Base-by-base conservation (phyloP, 1,140 invertebrate genomes). In the Chlorops oryzae region DNA sequence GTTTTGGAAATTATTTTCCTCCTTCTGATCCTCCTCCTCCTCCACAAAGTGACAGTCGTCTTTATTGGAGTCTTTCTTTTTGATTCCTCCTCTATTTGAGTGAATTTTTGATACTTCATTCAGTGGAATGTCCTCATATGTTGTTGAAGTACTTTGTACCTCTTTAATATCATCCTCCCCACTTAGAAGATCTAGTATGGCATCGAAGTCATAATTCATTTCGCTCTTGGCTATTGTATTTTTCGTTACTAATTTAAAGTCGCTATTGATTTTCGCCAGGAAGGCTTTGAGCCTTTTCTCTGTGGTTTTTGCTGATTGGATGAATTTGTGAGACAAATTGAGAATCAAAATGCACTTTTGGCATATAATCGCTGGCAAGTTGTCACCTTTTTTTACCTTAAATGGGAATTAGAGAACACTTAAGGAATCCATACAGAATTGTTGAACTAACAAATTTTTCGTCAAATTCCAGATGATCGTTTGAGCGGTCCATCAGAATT, bases 181-280 rank as follows among this genome's bases (percentile, higher is more conserved):
- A n/a, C n/a, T n/a, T n/a, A n/a, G n/a, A n/a, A n/a, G n/a, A n/a
- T n/a, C n/a, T n/a, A n/a, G n/a, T n/a, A n/a, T n/a, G n/a, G n/a
- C n/a, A n/a, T n/a, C n/a, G n/a, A n/a, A n/a, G n/a, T n/a, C n/a
- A n/a, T n/a, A n/a, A n/a, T n/a, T n/a, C n/a, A n/a, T n/a, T n/a
- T n/a, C n/a, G n/a, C n/a, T n/a, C n/a, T n/a, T n/a, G n/a, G n/a
- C n/a, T n/a, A n/a, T n/a, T n/a, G n/a, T 49, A 4, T 18, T 22
- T 21, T 44, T 38, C 37, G 51, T 47, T 24, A 58, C 54, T 22
- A 51, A 39, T 38, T 51, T 28, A 44, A 58, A 58, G 20, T 56
- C 46, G 21, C 45, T 56, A 22, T 41, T 52, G 20, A 55, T 51
- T 28, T 58, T 56, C 9, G 12, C n/a, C 2, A 58, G 46, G 46